phyloP scores from a whole-genome alignment of 2,113 vertebrate species.

The Ammospiza nelsoni region DNA sequence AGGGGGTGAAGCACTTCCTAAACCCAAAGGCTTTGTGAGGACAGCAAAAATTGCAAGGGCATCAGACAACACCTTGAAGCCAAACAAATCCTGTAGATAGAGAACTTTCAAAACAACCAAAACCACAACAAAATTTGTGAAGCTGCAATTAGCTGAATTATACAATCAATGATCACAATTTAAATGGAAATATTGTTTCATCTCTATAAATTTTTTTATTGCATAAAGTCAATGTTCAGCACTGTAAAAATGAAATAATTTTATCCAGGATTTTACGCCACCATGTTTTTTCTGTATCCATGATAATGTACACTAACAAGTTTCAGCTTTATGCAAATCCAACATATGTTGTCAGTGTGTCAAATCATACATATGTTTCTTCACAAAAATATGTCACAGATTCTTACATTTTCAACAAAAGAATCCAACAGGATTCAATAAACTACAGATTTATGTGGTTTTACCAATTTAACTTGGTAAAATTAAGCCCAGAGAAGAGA shows the following conservation, averaged over 20 bases:
- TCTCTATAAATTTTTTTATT: not conserved
- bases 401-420: not conserved
- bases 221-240: not conserved
- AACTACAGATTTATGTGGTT: not conserved
- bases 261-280: not conserved
- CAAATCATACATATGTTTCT: not conserved
- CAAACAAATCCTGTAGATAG: not conserved
- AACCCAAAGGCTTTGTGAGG: not conserved
- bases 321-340: not conserved
- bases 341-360: not conserved
- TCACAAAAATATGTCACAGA: not conserved
- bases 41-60: not conserved
- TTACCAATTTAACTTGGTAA: not conserved
- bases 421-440: not conserved
- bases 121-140: not conserved
- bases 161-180: not conserved
- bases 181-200: not conserved
- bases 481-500: not conserved
- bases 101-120: not conserved
- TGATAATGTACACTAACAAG: not conserved
- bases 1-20: not conserved
- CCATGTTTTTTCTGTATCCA: not conserved
- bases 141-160: not conserved
- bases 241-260: not conserved
- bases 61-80: not conserved